phyloP scores from a whole-genome alignment of 1,140 invertebrate species.

The Brachionus sp. region DNA sequence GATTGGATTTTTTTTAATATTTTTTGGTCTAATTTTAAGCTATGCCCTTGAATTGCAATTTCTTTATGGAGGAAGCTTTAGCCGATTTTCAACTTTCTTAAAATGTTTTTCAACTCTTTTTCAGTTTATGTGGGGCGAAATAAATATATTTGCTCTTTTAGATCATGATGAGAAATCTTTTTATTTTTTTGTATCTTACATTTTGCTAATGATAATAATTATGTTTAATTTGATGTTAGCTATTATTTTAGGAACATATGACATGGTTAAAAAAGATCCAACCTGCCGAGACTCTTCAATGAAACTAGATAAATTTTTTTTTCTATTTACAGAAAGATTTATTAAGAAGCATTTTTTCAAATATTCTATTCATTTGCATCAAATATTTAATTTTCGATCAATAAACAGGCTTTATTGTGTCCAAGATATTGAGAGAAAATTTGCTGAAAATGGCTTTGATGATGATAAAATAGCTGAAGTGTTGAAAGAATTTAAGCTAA shows the following conservation, averaged over 20 bases:
- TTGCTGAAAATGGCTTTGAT: conserved; percentile 2
- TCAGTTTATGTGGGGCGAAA: conserved; percentile 29
- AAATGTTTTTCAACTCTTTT: conserved; percentile 17
- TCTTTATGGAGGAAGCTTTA: conserved; percentile 15
- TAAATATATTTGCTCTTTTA: not conserved
- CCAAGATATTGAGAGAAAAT: conserved; percentile 29
- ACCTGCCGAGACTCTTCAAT: not conserved
- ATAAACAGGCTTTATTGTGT: conserved; percentile 10
- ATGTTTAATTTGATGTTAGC: conserved; percentile 35
- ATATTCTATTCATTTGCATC: not conserved
- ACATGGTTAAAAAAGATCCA: conserved; percentile 19
- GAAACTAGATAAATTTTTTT: conserved; percentile 18
- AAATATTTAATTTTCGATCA: not conserved
- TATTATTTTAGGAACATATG: conserved; percentile 36
- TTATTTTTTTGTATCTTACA: conserved; percentile 14
- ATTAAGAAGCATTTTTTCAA: not conserved
- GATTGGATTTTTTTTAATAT: conserved; percentile 28
- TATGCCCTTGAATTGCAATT: conserved; percentile 25
- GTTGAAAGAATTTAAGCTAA: not conserved
- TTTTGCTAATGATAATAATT: conserved; percentile 16
- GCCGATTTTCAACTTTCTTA: conserved; percentile 9
- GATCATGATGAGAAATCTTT: conserved; percentile 15
- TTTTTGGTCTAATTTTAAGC: conserved; percentile 12
- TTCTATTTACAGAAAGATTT: not conserved
- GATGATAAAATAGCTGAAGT: not conserved